phyloP scores from a whole-genome alignment of 2,888 invertebrate genomes.

The Octodonta nipae region DNA sequence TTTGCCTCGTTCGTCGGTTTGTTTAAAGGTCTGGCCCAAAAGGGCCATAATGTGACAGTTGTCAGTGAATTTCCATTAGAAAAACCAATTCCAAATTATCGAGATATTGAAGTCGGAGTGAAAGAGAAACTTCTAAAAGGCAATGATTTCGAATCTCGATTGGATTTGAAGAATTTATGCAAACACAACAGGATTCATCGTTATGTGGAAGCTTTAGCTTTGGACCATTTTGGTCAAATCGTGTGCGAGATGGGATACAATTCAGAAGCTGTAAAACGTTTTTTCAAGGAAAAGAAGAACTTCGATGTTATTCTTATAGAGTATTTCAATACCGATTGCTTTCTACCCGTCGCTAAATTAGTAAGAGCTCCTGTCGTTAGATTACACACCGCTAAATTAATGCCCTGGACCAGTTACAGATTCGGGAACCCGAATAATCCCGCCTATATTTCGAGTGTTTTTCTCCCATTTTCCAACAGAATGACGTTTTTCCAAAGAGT shows the following conservation, averaged over 20 bases:
- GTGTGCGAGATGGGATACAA: conserved; percentile 7
- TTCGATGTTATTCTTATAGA: conserved; percentile 56
- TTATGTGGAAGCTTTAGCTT: too few relatives aligned
- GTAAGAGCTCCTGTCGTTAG: conserved; percentile 46
- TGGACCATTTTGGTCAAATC: conserved; percentile 5
- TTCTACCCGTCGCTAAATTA: conserved; percentile 47
- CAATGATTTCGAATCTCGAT: too few relatives aligned
- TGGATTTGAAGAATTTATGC: neutral
- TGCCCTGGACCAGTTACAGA: conserved; percentile 34
- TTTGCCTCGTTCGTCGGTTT: conserved; percentile 50
- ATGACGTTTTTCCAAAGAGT: conserved; percentile 22
- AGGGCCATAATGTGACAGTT: conserved; percentile 54
- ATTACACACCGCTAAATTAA: conserved; percentile 10
- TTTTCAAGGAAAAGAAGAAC: conserved; percentile 34
- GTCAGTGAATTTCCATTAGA: conserved; percentile 49
- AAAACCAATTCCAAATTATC: conserved; percentile 39
- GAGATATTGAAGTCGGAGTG: conserved; percentile 34
- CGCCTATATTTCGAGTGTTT: conserved; percentile 34
- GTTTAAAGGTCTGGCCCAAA: conserved; percentile 43
- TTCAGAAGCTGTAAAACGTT: conserved; percentile 21
- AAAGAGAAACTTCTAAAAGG: too few relatives aligned
- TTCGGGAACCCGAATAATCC: conserved; percentile 36
- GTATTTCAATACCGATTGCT: conserved; percentile 57
- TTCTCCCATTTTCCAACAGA: conserved; percentile 20
- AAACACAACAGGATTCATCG: conserved; percentile 3